Percentiles rank a stretch among this genome's conserved stretches.
Evolutionary conservation across 1,140 invertebrate genomes (phyloP).

Genomic region (Coenobita brevimanus): DNA sequence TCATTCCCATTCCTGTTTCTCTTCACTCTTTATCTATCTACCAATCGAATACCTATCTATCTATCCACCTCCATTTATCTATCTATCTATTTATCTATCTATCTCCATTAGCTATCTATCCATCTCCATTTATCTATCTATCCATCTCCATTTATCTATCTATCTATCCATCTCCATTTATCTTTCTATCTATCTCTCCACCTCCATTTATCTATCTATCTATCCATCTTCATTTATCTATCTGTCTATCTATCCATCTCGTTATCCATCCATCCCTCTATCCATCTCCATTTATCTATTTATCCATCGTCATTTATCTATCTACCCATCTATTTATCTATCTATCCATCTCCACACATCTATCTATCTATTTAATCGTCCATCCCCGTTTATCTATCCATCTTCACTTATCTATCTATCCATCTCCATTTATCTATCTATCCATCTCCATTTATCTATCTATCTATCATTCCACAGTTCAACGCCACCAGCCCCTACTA

Average conservation of each 20-base stretch:
- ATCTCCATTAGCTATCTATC: too few relatives aligned
- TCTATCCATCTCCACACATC: not conserved
- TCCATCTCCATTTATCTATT: not conserved
- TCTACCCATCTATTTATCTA: not conserved
- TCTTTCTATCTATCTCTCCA: too few relatives aligned
- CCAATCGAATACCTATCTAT: not conserved
- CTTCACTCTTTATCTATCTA: not conserved
- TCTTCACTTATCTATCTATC: not conserved
- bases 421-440: not conserved
- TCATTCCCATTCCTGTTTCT: not conserved
- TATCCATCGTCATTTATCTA: not conserved
- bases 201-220: not conserved
- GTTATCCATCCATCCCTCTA: not conserved
- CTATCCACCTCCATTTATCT: not conserved
- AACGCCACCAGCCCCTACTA: too few relatives aligned
- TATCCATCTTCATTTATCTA: not conserved
- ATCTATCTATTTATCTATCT: too few relatives aligned
- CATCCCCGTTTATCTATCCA: not conserved
- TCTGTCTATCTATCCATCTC: not conserved
- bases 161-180: too few relatives aligned
- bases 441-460: too few relatives aligned
- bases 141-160: not conserved
- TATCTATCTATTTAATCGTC: not conserved
- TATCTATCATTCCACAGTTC: too few relatives aligned
- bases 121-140: too few relatives aligned